Evolutionary conservation across 1,140 invertebrate species (phyloP), one percentile per base, ranked within the genome.

Genomic region (Diprion similis): DNA sequence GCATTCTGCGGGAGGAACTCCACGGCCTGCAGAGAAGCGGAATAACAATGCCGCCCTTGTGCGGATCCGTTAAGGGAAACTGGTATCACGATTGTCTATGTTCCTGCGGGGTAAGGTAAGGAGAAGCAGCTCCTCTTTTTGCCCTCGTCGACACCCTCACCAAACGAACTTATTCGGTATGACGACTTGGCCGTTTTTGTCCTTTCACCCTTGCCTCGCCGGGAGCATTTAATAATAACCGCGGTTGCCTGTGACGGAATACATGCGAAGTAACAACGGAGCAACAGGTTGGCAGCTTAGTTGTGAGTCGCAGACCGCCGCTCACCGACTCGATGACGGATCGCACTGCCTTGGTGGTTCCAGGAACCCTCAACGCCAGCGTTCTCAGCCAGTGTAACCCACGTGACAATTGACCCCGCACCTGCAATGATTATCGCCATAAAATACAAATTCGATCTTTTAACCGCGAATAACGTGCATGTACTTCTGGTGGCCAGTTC

Each of bases 211-310:
- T 37, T 37, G 24, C 24, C 24, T 37, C 24, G 24, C 24, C 2
- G 24, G 2, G 24, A 37, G 24, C 24, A 37, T 37, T 37, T 37
- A 37, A 37, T 37, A 37, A 37, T 37, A 37, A 37, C 24, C 24
- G 24, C 24, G 24, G 24, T 37, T 59, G 11, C 51, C 51, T 17
- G 11, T 59, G 51, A 59, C 51, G 51, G 51, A 59, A 59, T 68
- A n/a, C 37, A 19, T 11, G 11, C 18, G 37, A 19, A 13, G 66
- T 45, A 68, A 68, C 66, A 68, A 68, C 15, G 66, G 18, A 68
- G 66, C 66, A 68, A 68, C 66, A 68, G 66, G 66, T 68, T 68
- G 66, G 17, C 66, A 18, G 66, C 17, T 19, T 45, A 19, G 15
- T 45, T 17, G 59, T 64, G 17, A 3, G 66, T 18, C 17, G 11